phyloP scores from a whole-genome alignment of 2,113 vertebrate genomes.

The Danio rerio region DNA sequence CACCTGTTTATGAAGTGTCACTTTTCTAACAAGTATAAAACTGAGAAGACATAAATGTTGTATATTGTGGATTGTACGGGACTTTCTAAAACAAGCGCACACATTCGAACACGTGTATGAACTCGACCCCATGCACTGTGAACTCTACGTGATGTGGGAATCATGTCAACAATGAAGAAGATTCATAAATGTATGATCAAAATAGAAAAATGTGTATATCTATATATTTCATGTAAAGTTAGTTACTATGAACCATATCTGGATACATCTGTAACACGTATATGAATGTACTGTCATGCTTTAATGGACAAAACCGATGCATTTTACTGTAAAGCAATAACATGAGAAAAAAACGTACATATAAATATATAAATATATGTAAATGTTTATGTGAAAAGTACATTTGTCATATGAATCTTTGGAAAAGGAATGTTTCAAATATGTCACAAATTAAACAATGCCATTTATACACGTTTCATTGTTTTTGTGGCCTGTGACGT shows the following conservation, averaged over 20 bases:
- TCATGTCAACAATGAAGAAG: slow-evolving; percentile 84
- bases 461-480: slow-evolving; percentile 63
- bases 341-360: slow-evolving; percentile 73
- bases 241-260: slow-evolving; percentile 79
- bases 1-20: slow-evolving; percentile 56
- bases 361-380: slow-evolving; percentile 61
- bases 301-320: slow-evolving; percentile 81
- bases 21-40: slow-evolving; percentile 39
- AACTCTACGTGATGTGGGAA: slow-evolving; percentile 91
- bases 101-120: slow-evolving; percentile 53
- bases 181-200: slow-evolving; percentile 66
- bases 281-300: slow-evolving; percentile 86
- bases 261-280: slow-evolving; percentile 83
- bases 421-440: slow-evolving; percentile 63
- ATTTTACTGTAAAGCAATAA: slow-evolving; percentile 87
- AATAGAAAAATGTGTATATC: slow-evolving; percentile 48
- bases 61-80: slow-evolving; percentile 63
- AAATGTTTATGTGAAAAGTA: slow-evolving; percentile 67
- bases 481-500: slow-evolving; percentile 35
- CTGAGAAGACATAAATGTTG: slow-evolving; percentile 64
- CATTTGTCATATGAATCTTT: slow-evolving; percentile 68
- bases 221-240: slow-evolving; percentile 77
- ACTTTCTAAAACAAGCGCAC: slow-evolving; percentile 57
- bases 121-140: slow-evolving; percentile 97
- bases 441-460: slow-evolving; percentile 66